These are phyloP conservation scores for Lasioglossum morio DNA, from an alignment of 2,888 invertebrate species.

Conservation along the genomic window DNA sequence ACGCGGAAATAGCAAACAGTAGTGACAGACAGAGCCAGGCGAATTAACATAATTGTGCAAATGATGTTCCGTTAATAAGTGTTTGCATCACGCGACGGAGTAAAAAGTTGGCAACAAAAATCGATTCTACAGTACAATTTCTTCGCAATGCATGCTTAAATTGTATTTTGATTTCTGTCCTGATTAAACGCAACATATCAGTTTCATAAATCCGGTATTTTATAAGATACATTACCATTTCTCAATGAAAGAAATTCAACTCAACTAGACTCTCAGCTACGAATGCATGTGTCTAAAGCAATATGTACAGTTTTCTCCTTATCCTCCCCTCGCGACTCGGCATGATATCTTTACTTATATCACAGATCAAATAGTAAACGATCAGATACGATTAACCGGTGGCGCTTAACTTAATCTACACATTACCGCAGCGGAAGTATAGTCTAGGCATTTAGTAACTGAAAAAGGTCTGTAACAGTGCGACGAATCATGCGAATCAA, in stretches of 20 bases:
- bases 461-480: neutral
- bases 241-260: no score
- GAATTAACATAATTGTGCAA: slow-evolving; percentile 31
- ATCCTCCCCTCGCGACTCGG: neutral
- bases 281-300: neutral
- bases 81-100: neutral
- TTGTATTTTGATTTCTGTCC: no score
- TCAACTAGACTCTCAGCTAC: neutral
- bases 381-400: neutral
- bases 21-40: neutral
- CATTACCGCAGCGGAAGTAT: neutral
- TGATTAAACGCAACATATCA: no score
- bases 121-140: neutral
- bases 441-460: neutral
- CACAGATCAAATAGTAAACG: neutral
- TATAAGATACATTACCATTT: neutral
- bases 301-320: neutral
- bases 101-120: neutral
- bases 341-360: neutral
- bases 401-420: neutral
- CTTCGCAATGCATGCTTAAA: no score
- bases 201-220: neutral
- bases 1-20: slow-evolving; percentile 27
- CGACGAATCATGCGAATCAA: neutral
- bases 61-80: neutral